A percentile compares a stretch with the other conserved stretches of the same genome.
Conservation (phyloP, 1,140 invertebrate genomes). For the Drosophila pallidifrons region DNA sequence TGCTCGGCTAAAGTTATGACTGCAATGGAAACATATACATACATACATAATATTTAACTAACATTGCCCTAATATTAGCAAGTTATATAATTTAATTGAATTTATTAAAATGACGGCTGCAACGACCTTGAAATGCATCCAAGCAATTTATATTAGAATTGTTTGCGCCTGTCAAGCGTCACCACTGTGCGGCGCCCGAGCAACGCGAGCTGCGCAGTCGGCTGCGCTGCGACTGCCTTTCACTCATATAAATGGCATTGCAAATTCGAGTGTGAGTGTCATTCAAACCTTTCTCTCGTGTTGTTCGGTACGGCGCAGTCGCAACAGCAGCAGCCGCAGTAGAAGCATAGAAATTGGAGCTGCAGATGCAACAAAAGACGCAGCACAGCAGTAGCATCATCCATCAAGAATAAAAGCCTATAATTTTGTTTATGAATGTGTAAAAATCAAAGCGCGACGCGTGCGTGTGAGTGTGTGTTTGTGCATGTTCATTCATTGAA, state of each 20-base stretch:
- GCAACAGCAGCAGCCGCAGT: constrained; percentile 25
- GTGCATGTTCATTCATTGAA: constrained; percentile 72
- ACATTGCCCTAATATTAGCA: neutral
- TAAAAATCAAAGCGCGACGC: constrained; percentile 47
- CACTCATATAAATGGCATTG: constrained; percentile 84
- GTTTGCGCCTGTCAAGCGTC: neutral
- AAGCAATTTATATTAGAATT: neutral
- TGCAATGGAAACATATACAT: too few relatives aligned
- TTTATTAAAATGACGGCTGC: neutral
- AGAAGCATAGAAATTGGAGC: constrained; percentile 44
- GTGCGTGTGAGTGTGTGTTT: constrained; percentile 46
- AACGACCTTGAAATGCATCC: neutral
- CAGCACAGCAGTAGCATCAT: constrained; percentile 4
- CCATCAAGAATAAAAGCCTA: constrained; percentile 56
- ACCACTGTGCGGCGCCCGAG: constrained; percentile 53
- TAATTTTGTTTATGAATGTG: constrained; percentile 72
- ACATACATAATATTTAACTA: neutral
- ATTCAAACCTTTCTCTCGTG: constrained; percentile 84
- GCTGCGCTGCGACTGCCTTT: constrained; percentile 71
- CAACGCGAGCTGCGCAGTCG: constrained; percentile 54
- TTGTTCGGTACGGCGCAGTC: constrained; percentile 45
- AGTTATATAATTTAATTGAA: neutral
- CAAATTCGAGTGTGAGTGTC: constrained; percentile 74
- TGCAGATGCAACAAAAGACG: constrained; percentile 50
- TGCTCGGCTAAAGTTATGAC: neutral